Base-by-base conservation (phyloP, 2,113 vertebrate species). In the Prionailurus bengalensis region DNA sequence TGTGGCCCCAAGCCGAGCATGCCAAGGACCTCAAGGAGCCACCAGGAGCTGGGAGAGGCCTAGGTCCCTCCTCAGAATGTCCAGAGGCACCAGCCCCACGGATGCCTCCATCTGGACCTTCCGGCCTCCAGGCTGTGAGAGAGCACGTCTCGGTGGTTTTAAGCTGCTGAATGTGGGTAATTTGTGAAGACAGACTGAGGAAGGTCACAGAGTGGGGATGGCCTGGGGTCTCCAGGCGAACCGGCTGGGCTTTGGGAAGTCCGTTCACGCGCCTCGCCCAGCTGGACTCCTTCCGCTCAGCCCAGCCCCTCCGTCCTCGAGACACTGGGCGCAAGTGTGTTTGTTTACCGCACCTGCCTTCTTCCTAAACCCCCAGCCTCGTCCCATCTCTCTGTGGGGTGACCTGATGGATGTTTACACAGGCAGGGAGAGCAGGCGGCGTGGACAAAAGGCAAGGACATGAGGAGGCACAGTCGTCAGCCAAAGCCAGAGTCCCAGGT, bases 111-210 rank as follows among this genome's bases (percentile, higher is more conserved):
- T 23, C 58, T 61, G 58, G 21, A 61, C 58, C 58, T 9, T 61
- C 58, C 2, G 7, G 58, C 58, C 58, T 61, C 58, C 58, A 21
- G 58, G 58, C 19, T 10, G 58, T 21, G 58, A 61, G 58, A 23
- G 19, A 3, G 21, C 8, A 61, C 58, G 9, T 61, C 58, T 61
- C 21, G 7, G 58, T 23, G 21, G 58, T 3, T 55, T 16, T 45
- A 7, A 21, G 92, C 16, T 0, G 0, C 83, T 0, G 14, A 5
- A 4, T 7, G 12, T 5, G 25, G n/a, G 61, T 16, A 0, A 17
- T 78, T 4, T 2, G 45, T 23, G 13, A 12, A 4, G n/a, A 48
- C n/a, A 45, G 61, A 61, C 21, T 16, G 33, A 14, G 63, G 16
- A 48, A 61, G 21, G 63, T 25, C 5, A 29, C 1, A 13, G 4